Evolutionary conservation across 2,113 vertebrate species (phyloP).

Genomic region (Platycercus adscitus): DNA sequence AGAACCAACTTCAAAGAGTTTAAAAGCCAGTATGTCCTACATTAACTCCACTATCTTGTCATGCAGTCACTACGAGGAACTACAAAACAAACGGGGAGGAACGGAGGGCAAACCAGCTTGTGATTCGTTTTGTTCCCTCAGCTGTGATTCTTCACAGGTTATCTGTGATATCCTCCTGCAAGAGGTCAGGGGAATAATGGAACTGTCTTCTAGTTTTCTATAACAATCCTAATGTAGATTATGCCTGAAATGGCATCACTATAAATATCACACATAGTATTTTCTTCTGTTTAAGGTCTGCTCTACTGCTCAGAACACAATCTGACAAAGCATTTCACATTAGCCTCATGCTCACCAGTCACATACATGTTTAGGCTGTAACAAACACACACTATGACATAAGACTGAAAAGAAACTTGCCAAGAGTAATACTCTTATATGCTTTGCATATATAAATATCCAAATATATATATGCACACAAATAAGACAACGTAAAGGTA

Average conservation of each 20-base stretch:
- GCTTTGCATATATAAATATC: neutral
- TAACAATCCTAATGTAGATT: neutral
- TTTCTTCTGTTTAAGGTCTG: neutral
- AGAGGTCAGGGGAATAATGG: neutral
- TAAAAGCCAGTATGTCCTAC: neutral
- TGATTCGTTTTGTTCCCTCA: neutral
- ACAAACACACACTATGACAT: neutral
- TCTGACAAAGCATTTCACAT: neutral
- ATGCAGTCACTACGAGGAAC: neutral
- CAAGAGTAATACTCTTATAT: neutral
- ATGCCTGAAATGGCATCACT: neutral
- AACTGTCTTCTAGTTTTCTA: neutral
- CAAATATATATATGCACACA: rapidly evolving
- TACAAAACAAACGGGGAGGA: neutral
- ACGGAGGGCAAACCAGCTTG: neutral
- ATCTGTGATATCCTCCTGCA: neutral
- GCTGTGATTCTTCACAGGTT: neutral
- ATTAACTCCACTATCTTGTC: neutral
- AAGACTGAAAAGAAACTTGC: neutral
- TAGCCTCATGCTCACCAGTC: neutral
- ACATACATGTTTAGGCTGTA: neutral
- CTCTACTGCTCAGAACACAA: neutral
- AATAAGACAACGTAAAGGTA: rapidly evolving
- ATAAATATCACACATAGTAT: neutral
- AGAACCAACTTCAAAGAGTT: neutral